Conservation (phyloP, 2,888 invertebrate genomes). For the Tinea trinotella region DNA sequence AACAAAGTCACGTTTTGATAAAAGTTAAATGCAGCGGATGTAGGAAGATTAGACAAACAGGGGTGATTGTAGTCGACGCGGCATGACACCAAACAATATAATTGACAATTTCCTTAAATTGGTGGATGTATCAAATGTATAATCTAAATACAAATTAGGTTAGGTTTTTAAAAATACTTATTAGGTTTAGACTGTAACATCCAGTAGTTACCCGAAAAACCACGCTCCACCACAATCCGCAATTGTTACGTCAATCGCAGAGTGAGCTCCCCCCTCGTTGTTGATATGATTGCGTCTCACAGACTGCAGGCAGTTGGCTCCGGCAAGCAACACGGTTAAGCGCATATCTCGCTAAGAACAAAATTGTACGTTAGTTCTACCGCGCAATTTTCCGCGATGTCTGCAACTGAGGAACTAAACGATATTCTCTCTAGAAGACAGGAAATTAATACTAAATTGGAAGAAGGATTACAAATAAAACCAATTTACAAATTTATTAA, state of each 20-base stretch:
- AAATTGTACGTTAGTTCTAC: too few species aligned
- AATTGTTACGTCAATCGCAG: slow-evolving; percentile 34
- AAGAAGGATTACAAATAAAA: slow-evolving; percentile 85
- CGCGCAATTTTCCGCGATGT: slow-evolving; percentile 71
- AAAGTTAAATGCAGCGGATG: slow-evolving; percentile 15
- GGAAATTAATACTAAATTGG: slow-evolving; percentile 90
- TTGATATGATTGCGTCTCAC: slow-evolving; percentile 39
- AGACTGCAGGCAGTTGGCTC: slow-evolving; percentile 31
- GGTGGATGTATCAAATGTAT: too few species aligned
- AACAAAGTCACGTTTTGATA: neutral
- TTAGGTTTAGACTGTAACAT: too few species aligned
- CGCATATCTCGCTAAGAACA: too few species aligned
- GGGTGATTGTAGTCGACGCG: slow-evolving; percentile 10
- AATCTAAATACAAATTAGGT: too few species aligned
- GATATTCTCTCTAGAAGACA: slow-evolving; percentile 87
- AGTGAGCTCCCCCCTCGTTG: slow-evolving; percentile 38
- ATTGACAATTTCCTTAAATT: too few species aligned
- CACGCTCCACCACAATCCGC: too few species aligned
- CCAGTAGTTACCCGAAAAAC: too few species aligned
- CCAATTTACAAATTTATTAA: slow-evolving; percentile 87
- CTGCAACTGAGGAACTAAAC: slow-evolving; percentile 87
- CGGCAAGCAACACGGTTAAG: too few species aligned
- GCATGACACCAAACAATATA: too few species aligned
- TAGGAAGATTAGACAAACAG: slow-evolving; percentile 9
- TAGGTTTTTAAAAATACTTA: too few species aligned